Percentiles rank a stretch among this genome's conserved stretches.
These are phyloP conservation scores for Hylyphantes graminicola DNA, from an alignment of 1,140 invertebrate genomes.

Conservation along the genomic window DNA sequence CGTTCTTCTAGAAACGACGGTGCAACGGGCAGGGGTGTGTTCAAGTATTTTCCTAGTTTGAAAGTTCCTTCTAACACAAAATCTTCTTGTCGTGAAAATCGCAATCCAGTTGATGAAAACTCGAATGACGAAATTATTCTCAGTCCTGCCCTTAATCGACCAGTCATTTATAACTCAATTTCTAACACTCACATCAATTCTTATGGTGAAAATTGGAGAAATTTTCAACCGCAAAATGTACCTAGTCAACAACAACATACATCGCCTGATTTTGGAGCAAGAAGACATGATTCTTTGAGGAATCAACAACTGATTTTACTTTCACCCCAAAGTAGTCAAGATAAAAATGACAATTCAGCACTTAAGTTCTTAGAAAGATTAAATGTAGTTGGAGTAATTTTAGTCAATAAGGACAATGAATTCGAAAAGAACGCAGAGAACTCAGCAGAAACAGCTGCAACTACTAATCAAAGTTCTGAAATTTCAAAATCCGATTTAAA, in stretches of 20 bases:
- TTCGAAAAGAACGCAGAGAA: background rate
- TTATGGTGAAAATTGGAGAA: constrained; percentile 8
- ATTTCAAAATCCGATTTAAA: background rate
- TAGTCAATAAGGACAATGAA: background rate
- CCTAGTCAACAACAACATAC: background rate
- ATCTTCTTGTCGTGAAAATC: constrained; percentile 12
- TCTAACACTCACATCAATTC: constrained; percentile 23
- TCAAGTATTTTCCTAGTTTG: background rate
- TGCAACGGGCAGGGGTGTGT: background rate
- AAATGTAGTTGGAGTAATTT: constrained; percentile 19
- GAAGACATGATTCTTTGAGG: background rate
- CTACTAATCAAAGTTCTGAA: background rate
- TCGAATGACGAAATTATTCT: background rate
- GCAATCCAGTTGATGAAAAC: background rate
- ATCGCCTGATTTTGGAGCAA: no score
- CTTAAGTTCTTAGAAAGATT: constrained; percentile 24
- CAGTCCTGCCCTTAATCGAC: constrained; percentile 4
- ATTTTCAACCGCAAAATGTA: background rate
- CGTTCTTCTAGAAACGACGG: background rate
- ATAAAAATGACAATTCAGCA: background rate
- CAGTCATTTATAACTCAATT: constrained; percentile 22
- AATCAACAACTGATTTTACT: constrained; percentile 2
- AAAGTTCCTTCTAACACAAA: background rate
- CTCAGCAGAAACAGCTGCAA: background rate
- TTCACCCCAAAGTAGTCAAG: background rate